Percentiles rank a stretch among this genome's conserved stretches.
These are phyloP conservation scores for Octodon degus DNA, from an alignment of 2,113 vertebrate species.

Conservation along the genomic window DNA sequence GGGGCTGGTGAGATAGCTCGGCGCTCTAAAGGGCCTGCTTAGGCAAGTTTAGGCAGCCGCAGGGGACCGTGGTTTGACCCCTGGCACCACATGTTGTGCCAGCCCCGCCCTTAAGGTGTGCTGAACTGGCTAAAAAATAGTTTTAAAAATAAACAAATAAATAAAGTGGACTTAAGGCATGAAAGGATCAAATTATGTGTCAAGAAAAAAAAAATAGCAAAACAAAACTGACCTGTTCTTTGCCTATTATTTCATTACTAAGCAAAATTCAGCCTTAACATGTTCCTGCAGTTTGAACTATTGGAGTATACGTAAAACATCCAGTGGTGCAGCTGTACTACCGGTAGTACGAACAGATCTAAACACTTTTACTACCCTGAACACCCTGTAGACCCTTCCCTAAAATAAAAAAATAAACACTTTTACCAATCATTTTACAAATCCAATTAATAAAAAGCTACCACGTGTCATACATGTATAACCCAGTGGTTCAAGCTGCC, in stretches of 20 bases:
- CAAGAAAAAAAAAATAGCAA: not conserved
- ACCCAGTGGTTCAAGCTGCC: not conserved
- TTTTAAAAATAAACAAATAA: no score
- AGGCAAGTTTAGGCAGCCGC: no score
- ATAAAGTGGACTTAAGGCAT: not conserved
- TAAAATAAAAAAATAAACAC: not conserved
- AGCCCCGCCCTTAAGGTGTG: no score
- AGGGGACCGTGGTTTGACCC: no score
- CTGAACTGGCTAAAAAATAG: no score
- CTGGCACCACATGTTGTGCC: no score
- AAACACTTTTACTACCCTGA: not conserved
- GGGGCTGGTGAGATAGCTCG: no score
- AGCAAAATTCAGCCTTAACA: constrained; percentile 13
- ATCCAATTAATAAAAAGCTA: not conserved
- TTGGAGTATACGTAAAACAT: not conserved
- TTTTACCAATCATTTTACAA: not conserved
- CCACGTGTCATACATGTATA: not conserved
- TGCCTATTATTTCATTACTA: not conserved
- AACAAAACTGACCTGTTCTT: not conserved
- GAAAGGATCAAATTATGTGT: not conserved
- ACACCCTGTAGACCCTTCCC: no score
- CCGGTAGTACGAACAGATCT: not conserved
- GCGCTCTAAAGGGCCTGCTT: no score
- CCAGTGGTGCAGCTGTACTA: not conserved
- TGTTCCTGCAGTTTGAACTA: not conserved